Percentiles rank a stretch among this genome's conserved stretches.
These are phyloP conservation scores for Pelusios castaneus DNA, from an alignment of 2,113 vertebrate genomes.

Conservation along the genomic window DNA sequence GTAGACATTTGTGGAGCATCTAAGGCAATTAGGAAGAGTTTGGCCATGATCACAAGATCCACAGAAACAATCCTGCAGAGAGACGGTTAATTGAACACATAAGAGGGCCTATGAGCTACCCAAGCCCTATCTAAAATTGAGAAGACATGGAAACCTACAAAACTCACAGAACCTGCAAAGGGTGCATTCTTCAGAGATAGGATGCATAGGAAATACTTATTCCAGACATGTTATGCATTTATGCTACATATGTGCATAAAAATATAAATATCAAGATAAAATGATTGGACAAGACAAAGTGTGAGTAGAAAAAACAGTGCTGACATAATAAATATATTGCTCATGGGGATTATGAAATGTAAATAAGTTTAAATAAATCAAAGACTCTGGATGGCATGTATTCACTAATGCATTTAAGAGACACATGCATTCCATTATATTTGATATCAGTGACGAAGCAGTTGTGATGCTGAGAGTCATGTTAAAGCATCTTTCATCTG, in stretches of 20 bases:
- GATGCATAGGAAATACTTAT: conserved; percentile 41
- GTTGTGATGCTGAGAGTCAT: conserved; percentile 58
- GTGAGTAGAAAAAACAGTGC: conserved; percentile 66
- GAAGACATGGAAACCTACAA: background rate
- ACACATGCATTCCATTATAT: conserved; percentile 48
- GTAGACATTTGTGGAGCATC: background rate
- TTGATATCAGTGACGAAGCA: conserved; percentile 62
- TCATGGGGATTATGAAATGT: conserved; percentile 59
- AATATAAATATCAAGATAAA: conserved; percentile 65
- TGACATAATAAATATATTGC: conserved; percentile 63
- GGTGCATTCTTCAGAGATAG: conserved; percentile 3
- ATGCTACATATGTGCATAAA: conserved; percentile 54
- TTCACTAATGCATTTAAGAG: conserved; percentile 65
- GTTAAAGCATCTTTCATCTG: conserved; percentile 71
- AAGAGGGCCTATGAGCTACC: conserved; percentile 14
- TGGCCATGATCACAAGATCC: background rate
- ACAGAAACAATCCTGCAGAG: background rate
- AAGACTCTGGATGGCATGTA: conserved; percentile 54
- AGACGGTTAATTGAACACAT: conserved; percentile 24
- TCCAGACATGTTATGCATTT: conserved; percentile 45
- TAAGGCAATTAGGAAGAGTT: background rate
- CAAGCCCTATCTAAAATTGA: background rate
- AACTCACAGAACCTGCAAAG: conserved; percentile 27
- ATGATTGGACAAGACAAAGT: conserved; percentile 61
- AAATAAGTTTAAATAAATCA: conserved; percentile 72